Evolutionary conservation across 2,113 vertebrate genomes (phyloP).

Genomic region (Hymenochirus boettgeri): DNA sequence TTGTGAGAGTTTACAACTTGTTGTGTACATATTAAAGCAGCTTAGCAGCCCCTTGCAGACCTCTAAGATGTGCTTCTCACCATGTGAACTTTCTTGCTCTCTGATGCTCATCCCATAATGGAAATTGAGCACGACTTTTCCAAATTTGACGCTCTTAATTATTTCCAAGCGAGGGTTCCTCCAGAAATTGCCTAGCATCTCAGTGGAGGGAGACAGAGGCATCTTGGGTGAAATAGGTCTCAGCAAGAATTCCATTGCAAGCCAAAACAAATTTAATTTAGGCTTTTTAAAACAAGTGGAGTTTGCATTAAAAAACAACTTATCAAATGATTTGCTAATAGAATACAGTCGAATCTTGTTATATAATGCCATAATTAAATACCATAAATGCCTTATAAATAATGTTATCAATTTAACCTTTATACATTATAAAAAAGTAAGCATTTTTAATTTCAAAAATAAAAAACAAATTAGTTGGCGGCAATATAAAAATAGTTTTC

Average conservation of each 20-base stretch:
- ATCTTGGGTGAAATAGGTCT: slow-evolving; percentile 40
- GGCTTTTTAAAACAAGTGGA: slow-evolving; percentile 26
- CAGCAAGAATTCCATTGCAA: slow-evolving; percentile 36
- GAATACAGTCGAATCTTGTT: too few species aligned
- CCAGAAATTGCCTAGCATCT: slow-evolving; percentile 26
- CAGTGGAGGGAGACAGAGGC: slow-evolving; percentile 25
- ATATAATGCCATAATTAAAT: too few species aligned
- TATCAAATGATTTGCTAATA: not conserved
- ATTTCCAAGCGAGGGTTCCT: slow-evolving; percentile 39
- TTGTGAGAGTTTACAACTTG: slow-evolving; percentile 41
- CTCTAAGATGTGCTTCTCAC: slow-evolving; percentile 40
- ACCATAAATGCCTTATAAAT: too few species aligned
- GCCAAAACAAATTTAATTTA: slow-evolving; percentile 40
- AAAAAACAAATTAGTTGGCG: too few species aligned
- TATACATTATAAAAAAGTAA: too few species aligned
- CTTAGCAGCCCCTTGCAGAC: slow-evolving; percentile 30
- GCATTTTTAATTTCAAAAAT: too few species aligned
- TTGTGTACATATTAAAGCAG: slow-evolving; percentile 37
- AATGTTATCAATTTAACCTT: too few species aligned
- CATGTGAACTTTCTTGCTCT: slow-evolving; percentile 35
- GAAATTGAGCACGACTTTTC: slow-evolving; percentile 42
- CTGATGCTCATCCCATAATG: slow-evolving; percentile 41
- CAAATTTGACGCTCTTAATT: slow-evolving; percentile 43
- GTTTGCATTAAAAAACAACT: not conserved
- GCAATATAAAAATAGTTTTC: too few species aligned